Conservation (phyloP, 1,140 invertebrate genomes). For the Luehdorfia chinensis region DNA sequence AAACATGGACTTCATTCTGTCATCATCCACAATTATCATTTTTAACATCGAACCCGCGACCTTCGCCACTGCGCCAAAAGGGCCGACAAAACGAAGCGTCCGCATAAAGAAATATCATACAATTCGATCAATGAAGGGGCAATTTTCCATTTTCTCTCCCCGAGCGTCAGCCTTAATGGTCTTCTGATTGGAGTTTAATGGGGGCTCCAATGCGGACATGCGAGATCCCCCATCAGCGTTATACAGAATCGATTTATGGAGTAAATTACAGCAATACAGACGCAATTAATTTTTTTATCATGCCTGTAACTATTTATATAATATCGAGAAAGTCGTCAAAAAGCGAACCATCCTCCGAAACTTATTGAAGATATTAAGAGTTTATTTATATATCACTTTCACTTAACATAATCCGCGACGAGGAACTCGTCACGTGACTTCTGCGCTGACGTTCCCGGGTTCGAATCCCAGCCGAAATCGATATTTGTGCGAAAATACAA, state of each 20-base stretch:
- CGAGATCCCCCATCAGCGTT: neutral
- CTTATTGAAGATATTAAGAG: too few relatives aligned
- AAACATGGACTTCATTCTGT: too few relatives aligned
- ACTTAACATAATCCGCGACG: too few relatives aligned
- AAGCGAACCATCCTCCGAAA: neutral
- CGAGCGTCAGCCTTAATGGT: neutral
- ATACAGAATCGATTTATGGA: neutral
- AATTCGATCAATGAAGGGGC: conserved; percentile 1
- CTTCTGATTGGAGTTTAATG: conserved; percentile 6
- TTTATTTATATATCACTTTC: too few relatives aligned
- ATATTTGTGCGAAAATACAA: too few relatives aligned
- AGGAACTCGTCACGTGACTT: too few relatives aligned
- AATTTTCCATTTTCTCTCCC: conserved; percentile 1
- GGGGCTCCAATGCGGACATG: neutral
- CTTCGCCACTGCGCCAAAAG: too few relatives aligned
- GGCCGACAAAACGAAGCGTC: too few relatives aligned
- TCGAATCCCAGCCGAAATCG: too few relatives aligned
- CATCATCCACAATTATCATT: too few relatives aligned
- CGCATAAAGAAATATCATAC: neutral
- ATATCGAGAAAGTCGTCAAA: neutral
- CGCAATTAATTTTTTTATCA: neutral
- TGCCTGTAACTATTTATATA: neutral
- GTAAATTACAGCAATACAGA: neutral
- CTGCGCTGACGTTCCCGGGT: too few relatives aligned
- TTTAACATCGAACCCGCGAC: too few relatives aligned